Evolutionary conservation across 2,888 invertebrate genomes (phyloP).

Genomic region (Notodonta dromedarius): DNA sequence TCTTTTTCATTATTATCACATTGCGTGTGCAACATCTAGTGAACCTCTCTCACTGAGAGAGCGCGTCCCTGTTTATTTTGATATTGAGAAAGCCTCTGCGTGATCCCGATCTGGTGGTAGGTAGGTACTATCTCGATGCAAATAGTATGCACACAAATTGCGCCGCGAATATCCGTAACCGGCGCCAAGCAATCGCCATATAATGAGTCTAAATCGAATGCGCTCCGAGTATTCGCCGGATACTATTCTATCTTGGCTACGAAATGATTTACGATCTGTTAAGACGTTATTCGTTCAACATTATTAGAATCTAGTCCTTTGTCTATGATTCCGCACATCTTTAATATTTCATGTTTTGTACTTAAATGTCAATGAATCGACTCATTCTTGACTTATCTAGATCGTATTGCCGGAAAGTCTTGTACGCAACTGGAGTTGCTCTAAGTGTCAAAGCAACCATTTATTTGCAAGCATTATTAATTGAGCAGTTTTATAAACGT

Average conservation of each 20-base stretch:
- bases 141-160: slow-evolving; percentile 71
- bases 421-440: no score
- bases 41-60: slow-evolving; percentile 39
- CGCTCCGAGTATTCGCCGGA: slow-evolving; percentile 47
- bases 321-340: slow-evolving; percentile 31
- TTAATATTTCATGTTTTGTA: slow-evolving; percentile 39
- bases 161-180: slow-evolving; percentile 67
- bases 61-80: slow-evolving; percentile 66
- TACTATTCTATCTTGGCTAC: slow-evolving; percentile 32
- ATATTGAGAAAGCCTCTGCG: slow-evolving; percentile 63
- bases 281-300: slow-evolving; percentile 43
- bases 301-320: slow-evolving; percentile 30
- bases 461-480: no score
- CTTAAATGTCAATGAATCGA: no score
- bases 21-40: slow-evolving; percentile 29
- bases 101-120: slow-evolving; percentile 58
- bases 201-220: slow-evolving; percentile 73
- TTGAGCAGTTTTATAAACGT: no score
- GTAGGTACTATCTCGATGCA: slow-evolving; percentile 62
- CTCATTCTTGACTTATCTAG: no score
- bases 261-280: slow-evolving; percentile 64
- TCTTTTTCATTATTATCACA: background rate
- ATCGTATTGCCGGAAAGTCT: no score
- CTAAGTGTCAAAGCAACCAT: no score
- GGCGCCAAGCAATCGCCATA: slow-evolving; percentile 66